phyloP scores from a whole-genome alignment of 2,888 invertebrate species.

The Melieria crassipennis region DNA sequence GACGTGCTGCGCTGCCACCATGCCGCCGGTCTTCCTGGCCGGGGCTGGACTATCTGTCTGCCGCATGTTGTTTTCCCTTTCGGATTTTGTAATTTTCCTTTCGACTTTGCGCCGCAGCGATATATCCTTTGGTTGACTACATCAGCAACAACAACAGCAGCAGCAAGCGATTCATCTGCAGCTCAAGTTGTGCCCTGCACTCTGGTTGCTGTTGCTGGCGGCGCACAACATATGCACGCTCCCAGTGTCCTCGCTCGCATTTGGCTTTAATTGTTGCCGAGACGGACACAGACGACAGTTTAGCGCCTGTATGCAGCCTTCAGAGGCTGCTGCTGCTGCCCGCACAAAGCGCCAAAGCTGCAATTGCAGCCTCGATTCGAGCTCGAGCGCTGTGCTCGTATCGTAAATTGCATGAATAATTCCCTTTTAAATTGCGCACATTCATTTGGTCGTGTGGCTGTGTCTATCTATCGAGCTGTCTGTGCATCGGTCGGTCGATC shows the following conservation, averaged over 20 bases:
- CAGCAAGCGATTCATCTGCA: too few relatives aligned
- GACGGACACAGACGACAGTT: constrained; percentile 15
- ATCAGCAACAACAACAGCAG: too few relatives aligned
- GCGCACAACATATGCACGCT: too few relatives aligned
- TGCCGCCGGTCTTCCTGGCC: too few relatives aligned
- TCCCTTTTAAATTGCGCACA: constrained; percentile 39
- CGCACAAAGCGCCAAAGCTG: not conserved
- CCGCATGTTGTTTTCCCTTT: constrained; percentile 6
- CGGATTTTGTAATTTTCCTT: constrained; percentile 7
- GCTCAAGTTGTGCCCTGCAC: too few relatives aligned
- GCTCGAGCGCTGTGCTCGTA: constrained; percentile 10
- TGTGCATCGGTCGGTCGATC: not conserved
- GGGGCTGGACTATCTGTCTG: too few relatives aligned
- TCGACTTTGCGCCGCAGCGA: not conserved
- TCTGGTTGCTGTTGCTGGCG: too few relatives aligned
- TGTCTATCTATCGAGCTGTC: not conserved
- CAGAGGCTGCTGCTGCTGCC: constrained; percentile 3
- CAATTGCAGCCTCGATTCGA: not conserved
- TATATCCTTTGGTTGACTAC: too few relatives aligned
- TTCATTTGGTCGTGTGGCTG: constrained; percentile 32
- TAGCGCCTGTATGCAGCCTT: not conserved
- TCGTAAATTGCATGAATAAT: constrained; percentile 41
- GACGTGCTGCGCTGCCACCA: not conserved
- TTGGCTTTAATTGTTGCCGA: constrained; percentile 16
- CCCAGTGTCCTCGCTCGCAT: not conserved